Evolutionary conservation across 53 echinoderm and acorn worm species (phyloP).

Genomic region (Antedon mediterranea): DNA sequence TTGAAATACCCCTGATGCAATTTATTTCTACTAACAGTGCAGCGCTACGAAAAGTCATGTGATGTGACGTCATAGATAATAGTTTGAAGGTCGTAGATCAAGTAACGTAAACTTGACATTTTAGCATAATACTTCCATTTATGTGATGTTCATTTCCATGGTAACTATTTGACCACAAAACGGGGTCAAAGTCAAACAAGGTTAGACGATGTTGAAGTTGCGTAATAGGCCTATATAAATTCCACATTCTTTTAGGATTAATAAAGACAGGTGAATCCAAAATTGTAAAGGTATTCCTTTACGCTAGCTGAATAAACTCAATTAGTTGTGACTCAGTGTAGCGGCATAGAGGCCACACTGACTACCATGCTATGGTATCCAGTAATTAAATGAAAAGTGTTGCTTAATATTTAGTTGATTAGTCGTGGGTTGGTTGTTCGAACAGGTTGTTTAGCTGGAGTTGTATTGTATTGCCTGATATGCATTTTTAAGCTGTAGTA

Average conservation of each 20-base stretch:
- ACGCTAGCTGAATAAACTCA: neutral
- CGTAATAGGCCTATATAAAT: neutral
- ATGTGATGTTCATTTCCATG: neutral
- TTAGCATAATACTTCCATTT: neutral
- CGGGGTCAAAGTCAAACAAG: neutral
- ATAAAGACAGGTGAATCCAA: neutral
- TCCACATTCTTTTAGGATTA: neutral
- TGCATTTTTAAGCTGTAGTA: too few species aligned
- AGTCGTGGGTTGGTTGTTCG: too few species aligned
- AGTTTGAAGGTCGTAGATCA: neutral
- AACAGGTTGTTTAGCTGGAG: too few species aligned
- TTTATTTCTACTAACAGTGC: too few species aligned
- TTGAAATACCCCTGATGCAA: neutral
- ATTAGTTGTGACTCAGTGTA: neutral
- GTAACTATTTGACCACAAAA: neutral
- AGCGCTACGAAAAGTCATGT: neutral
- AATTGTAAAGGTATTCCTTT: neutral
- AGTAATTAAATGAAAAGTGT: neutral
- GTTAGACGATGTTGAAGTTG: neutral
- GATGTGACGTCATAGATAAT: neutral
- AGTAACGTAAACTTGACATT: too few species aligned
- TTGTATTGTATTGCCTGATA: too few species aligned
- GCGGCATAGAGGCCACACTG: neutral
- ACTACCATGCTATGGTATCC: neutral
- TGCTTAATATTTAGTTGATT: neutral